Evolutionary conservation across 2,888 invertebrate genomes (phyloP), one percentile per base, ranked within the genome.

Genomic region (Parapristionchus giblindavisi): DNA sequence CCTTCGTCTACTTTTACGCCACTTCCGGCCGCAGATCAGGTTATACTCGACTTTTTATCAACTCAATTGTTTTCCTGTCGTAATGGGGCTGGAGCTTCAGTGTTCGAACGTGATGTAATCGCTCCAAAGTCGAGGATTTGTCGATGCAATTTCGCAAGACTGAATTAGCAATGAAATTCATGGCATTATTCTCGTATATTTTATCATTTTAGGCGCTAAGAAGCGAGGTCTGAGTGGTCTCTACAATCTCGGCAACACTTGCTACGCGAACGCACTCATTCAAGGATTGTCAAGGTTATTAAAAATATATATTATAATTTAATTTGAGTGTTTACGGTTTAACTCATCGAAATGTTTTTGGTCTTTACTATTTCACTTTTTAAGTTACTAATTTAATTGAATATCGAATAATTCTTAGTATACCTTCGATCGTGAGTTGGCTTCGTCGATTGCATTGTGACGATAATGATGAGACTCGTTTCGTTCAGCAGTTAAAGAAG

Each of bases 191-290:
- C 36, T 17, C 17, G 58, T 63, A 34, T 65, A 21, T 27, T n/a
- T 58, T 34, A 14, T 32, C 32, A 5, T 11, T 58, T n/a, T n/a
- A 6, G 4, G 24, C 21, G n/a, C 36, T 1, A 14, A 60, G 36
- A 36, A 36, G n/a, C 54, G 34, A n/a, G 60, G 70, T 17, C 72
- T 84, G 5, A 78, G 81, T 21, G 84, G 84, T 32, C 76, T 84
- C 17, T 63, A 63, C 40, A 84, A 84, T 63, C 79, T 81, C n/a
- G 84, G 84, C 5, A 84, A 84, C 68, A 83, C 83, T 17, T 84
- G 84, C 65, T 84, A 83, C 63, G 79, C 80, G 48, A 84, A 84
- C 73, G 75, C 84, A 5, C 79, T 84, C 32, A 77, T 84, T 14
- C 84, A 84, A 75, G 84, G 80, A 21, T 66, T 84, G n/a, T 78